Conservation (phyloP, 2,797 vertebrate species). For the Cottoperca gobio region DNA sequence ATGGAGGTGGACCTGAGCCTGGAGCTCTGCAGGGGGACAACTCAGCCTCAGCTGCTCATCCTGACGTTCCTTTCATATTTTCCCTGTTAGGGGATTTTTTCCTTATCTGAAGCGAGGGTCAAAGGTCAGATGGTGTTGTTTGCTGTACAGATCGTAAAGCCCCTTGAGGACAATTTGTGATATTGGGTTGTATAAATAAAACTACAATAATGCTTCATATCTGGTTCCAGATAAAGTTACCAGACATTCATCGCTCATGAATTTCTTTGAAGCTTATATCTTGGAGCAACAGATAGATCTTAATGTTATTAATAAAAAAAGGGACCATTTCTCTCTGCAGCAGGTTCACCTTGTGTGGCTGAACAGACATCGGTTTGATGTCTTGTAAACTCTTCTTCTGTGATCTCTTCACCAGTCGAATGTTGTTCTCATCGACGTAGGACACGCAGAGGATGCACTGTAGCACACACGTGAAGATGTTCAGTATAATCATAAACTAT, state of each 20-base stretch:
- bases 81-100: too few relatives aligned
- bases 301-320: not conserved
- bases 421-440: slow-evolving; percentile 84
- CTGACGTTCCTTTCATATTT: too few relatives aligned
- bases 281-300: not conserved
- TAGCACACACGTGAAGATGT: slow-evolving; percentile 14
- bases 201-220: not conserved
- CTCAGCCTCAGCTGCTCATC: too few relatives aligned
- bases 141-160: too few relatives aligned
- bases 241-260: not conserved
- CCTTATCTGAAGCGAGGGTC: too few relatives aligned
- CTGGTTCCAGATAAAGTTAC: not conserved
- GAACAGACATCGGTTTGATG: slow-evolving; percentile 66
- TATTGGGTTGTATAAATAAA: too few relatives aligned
- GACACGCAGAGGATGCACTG: slow-evolving; percentile 87
- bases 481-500: not conserved
- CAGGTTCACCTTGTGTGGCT: slow-evolving; percentile 76
- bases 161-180: too few relatives aligned
- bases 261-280: not conserved
- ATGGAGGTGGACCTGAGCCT: too few relatives aligned
- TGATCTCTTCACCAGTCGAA: slow-evolving; percentile 81
- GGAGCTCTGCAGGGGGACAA: too few relatives aligned
- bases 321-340: not conserved
- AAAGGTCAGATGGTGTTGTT: too few relatives aligned
- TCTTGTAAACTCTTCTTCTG: slow-evolving; percentile 84